Percentiles rank a stretch among this genome's conserved stretches.
Conservation (phyloP, 1,140 invertebrate species). For the Cyclargus thomasi region DNA sequence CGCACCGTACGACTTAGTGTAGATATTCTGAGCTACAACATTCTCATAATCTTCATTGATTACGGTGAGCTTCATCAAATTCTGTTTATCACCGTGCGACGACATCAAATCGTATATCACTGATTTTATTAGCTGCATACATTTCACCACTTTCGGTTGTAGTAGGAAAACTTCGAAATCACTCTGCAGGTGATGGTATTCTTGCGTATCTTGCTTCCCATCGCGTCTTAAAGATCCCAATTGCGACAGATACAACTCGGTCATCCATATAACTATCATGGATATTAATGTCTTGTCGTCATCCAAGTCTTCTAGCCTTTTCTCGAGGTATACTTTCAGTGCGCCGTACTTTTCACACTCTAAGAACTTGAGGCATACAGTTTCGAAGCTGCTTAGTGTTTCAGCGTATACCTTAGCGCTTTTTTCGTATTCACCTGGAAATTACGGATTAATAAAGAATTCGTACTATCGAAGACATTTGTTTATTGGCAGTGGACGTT, state of each 20-base stretch:
- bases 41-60: slow-evolving; percentile 94
- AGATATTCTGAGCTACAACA: slow-evolving; percentile 91
- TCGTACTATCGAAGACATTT: too few species aligned
- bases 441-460: too few species aligned
- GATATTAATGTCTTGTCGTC: slow-evolving; percentile 89
- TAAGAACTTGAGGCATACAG: slow-evolving; percentile 94
- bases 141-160: slow-evolving; percentile 80
- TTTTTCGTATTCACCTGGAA: slow-evolving; percentile 81
- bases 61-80: slow-evolving; percentile 89
- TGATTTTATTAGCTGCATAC: slow-evolving; percentile 85
- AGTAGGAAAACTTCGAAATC: slow-evolving; percentile 86
- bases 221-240: slow-evolving; percentile 82
- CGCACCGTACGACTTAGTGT: slow-evolving; percentile 83
- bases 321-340: slow-evolving; percentile 89
- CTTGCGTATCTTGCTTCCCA: slow-evolving; percentile 72
- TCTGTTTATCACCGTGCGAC: slow-evolving; percentile 94
- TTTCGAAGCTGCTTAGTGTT: slow-evolving; percentile 94
- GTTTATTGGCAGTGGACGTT: too few species aligned
- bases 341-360: slow-evolving; percentile 88
- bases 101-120: slow-evolving; percentile 92
- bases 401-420: slow-evolving; percentile 93
- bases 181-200: slow-evolving; percentile 83
- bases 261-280: slow-evolving; percentile 94
- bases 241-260: slow-evolving; percentile 93
- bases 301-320: slow-evolving; percentile 77